A percentile compares a stretch with the other conserved stretches of the same genome.
These are phyloP conservation scores for Semaprochilodus insignis DNA, from an alignment of 2,797 vertebrate species.

Conservation along the genomic window DNA sequence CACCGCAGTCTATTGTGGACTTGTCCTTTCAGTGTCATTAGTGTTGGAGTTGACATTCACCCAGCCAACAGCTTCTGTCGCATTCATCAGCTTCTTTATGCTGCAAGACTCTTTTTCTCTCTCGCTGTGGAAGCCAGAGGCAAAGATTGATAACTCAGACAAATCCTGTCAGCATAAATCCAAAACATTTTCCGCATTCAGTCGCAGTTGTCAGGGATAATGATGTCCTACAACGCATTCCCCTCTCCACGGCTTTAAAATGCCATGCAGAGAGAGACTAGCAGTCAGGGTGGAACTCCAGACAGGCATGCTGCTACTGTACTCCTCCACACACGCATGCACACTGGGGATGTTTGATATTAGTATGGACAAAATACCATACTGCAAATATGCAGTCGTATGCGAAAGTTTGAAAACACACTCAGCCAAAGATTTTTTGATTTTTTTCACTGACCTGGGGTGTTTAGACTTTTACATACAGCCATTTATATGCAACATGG, in stretches of 20 bases:
- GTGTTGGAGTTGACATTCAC: slow-evolving; percentile 44
- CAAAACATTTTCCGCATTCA: slow-evolving; percentile 60
- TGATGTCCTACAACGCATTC: slow-evolving; percentile 58
- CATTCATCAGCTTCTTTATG: slow-evolving; percentile 52
- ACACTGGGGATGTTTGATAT: neutral
- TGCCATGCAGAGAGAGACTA: slow-evolving; percentile 34
- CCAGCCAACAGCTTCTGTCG: slow-evolving; percentile 39
- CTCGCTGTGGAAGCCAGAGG: slow-evolving; percentile 48
- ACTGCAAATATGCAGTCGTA: too few species aligned
- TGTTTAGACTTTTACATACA: too few species aligned
- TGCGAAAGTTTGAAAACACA: neutral
- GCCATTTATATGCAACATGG: too few species aligned
- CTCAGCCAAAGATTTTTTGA: neutral
- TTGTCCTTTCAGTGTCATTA: slow-evolving; percentile 51
- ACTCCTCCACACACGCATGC: slow-evolving; percentile 32
- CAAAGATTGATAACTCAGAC: slow-evolving; percentile 60
- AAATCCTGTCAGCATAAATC: slow-evolving; percentile 62
- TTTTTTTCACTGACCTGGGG: too few species aligned
- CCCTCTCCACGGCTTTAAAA: slow-evolving; percentile 54
- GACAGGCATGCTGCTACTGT: slow-evolving; percentile 19
- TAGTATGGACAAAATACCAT: too few species aligned
- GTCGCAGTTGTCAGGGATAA: slow-evolving; percentile 61
- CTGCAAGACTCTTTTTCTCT: slow-evolving; percentile 25
- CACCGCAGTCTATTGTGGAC: slow-evolving; percentile 26
- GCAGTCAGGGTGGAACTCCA: slow-evolving; percentile 27